These are phyloP conservation scores for Paradoxurus hermaphroditus DNA, from an alignment of 2,113 vertebrate species.

Conservation along the genomic window DNA sequence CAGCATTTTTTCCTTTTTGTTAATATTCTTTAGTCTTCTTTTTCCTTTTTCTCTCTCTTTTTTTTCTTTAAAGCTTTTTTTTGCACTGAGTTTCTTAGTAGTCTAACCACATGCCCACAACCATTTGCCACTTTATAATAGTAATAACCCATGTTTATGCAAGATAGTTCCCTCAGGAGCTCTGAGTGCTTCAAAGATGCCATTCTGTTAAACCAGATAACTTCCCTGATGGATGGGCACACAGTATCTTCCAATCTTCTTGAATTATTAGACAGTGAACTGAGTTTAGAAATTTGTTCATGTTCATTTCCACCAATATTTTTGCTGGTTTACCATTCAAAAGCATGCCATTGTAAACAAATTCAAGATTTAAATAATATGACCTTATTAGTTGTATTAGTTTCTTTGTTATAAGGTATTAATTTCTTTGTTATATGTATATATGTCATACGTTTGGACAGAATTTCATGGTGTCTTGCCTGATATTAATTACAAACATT, in stretches of 20 bases:
- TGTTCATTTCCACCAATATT: neutral
- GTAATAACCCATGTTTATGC: neutral
- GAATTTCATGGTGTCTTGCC: neutral
- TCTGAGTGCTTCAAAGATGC: neutral
- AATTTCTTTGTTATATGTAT: neutral
- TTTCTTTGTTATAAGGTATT: neutral
- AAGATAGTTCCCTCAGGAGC: neutral
- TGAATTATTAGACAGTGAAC: neutral
- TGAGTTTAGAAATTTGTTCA: neutral
- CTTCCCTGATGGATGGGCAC: neutral
- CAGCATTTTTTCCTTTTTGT: neutral
- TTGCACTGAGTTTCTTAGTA: neutral
- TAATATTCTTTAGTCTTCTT: neutral
- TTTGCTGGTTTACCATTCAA: neutral
- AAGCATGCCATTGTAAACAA: neutral
- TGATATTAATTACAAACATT: neutral
- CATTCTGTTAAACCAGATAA: neutral
- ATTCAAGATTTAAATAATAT: neutral
- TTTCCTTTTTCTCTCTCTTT: neutral
- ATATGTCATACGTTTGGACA: neutral
- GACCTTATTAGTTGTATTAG: neutral
- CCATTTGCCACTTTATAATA: conserved; percentile 43
- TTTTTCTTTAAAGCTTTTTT: neutral
- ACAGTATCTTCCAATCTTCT: neutral
- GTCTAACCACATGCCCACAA: neutral